Evolutionary conservation across 2,888 invertebrate species (phyloP).

Genomic region (Psylliodes chrysocephalus): DNA sequence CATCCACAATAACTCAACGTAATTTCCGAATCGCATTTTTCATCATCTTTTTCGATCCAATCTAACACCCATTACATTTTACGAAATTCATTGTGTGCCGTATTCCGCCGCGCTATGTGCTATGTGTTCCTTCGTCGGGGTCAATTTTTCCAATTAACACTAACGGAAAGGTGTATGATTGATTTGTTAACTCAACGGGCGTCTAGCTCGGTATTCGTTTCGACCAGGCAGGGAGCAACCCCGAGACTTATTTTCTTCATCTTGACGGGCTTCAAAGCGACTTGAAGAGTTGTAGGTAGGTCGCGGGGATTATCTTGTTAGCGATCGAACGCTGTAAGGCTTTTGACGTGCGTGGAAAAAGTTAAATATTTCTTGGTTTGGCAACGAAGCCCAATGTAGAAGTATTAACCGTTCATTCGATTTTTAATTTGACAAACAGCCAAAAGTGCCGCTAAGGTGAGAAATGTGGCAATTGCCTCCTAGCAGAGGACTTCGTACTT

Average conservation of each 20-base stretch:
- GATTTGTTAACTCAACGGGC: conserved; percentile 58
- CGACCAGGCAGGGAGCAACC: conserved; percentile 24
- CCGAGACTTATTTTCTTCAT: conserved; percentile 27
- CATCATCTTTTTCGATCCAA: too few species aligned
- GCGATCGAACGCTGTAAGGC: conserved; percentile 19
- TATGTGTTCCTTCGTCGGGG: conserved; percentile 45
- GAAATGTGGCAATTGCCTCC: too few species aligned
- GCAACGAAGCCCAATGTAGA: neutral
- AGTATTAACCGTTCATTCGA: too few species aligned
- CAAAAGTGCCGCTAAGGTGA: too few species aligned
- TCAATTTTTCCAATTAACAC: conserved; percentile 63
- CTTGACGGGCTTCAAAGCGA: conserved; percentile 19
- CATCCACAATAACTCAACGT: too few species aligned
- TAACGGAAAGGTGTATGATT: conserved; percentile 61
- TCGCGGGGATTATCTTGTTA: conserved; percentile 25
- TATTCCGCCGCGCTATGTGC: conserved; percentile 29
- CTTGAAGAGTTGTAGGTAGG: conserved; percentile 17
- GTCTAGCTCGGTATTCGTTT: conserved; percentile 31
- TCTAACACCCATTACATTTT: too few species aligned
- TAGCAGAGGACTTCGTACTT: too few species aligned
- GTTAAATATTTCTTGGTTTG: neutral
- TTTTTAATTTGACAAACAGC: too few species aligned
- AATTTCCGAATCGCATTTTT: too few species aligned
- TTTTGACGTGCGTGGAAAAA: neutral
- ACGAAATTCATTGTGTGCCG: neutral